Evolutionary conservation across 1,140 invertebrate genomes (phyloP).

Genomic region (Protaetia brevitarsis): DNA sequence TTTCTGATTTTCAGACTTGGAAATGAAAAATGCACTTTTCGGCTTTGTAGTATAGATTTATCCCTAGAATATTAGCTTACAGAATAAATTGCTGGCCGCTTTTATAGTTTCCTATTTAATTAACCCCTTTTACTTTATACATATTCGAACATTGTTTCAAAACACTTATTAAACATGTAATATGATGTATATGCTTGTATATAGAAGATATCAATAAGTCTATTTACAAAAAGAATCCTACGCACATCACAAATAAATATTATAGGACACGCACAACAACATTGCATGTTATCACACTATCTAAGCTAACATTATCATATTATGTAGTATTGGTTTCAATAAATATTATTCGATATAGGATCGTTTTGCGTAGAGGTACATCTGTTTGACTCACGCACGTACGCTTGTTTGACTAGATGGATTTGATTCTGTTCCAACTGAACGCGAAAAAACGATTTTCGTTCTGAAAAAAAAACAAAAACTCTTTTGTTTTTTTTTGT

Average conservation of each 20-base stretch:
- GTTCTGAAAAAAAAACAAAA: background rate
- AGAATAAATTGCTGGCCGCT: background rate
- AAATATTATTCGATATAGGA: too few relatives aligned
- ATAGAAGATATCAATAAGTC: conserved; percentile 5
- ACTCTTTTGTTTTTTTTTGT: conserved; percentile 1
- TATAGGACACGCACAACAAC: background rate
- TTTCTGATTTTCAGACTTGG: too few relatives aligned
- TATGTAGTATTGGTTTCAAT: conserved; percentile 5
- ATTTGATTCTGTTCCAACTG: background rate
- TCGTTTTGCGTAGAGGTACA: too few relatives aligned
- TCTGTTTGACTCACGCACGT: too few relatives aligned
- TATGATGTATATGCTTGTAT: background rate
- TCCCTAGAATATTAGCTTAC: too few relatives aligned
- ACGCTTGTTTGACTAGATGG: background rate
- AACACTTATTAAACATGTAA: background rate
- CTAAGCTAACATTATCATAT: background rate
- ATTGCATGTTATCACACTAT: conserved; percentile 17
- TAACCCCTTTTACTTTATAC: conserved; percentile 2
- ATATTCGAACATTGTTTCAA: background rate
- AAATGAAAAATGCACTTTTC: too few relatives aligned
- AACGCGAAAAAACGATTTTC: background rate
- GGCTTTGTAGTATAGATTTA: too few relatives aligned
- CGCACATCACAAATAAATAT: background rate
- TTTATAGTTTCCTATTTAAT: background rate
- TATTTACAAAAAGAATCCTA: conserved; percentile 3